Conservation (phyloP, 2,113 vertebrate genomes). For the Mugil cephalus region DNA sequence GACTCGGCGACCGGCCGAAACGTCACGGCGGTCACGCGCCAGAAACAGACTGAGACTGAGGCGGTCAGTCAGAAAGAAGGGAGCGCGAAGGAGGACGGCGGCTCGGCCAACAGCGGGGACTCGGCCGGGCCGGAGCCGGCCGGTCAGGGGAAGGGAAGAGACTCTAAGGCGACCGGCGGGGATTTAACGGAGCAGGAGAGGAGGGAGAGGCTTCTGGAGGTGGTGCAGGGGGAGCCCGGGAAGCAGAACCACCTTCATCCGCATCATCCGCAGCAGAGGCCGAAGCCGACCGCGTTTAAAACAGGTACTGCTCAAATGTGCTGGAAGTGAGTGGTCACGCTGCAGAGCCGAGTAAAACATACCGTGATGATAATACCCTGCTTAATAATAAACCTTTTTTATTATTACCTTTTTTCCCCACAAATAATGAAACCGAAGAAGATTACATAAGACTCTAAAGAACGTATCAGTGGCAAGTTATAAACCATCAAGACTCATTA, state of each 20-base stretch:
- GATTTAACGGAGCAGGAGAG: conserved; percentile 67
- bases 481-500: no score
- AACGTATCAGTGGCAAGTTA: no score
- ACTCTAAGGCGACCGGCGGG: conserved; percentile 51
- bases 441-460: no score
- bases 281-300: conserved; percentile 66
- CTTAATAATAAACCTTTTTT: no score
- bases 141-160: conserved; percentile 46
- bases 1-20: conserved; percentile 52
- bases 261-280: conserved; percentile 67
- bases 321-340: no score
- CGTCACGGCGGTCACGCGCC: conserved; percentile 35
- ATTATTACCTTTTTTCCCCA: no score
- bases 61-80: conserved; percentile 33
- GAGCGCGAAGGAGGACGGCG: conserved; percentile 51
- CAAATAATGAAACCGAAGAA: no score
- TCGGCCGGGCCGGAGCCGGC: conserved; percentile 21
- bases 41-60: conserved; percentile 51
- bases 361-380: no score
- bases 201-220: conserved; percentile 64
- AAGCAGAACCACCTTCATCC: conserved; percentile 47
- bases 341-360: no score
- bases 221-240: conserved; percentile 65
- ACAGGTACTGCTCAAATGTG: conserved; percentile 66
- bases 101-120: conserved; percentile 54